Evolutionary conservation across 2,888 invertebrate species (phyloP), one percentile per base, ranked within the genome.

Genomic region (Oligia strigilis): DNA sequence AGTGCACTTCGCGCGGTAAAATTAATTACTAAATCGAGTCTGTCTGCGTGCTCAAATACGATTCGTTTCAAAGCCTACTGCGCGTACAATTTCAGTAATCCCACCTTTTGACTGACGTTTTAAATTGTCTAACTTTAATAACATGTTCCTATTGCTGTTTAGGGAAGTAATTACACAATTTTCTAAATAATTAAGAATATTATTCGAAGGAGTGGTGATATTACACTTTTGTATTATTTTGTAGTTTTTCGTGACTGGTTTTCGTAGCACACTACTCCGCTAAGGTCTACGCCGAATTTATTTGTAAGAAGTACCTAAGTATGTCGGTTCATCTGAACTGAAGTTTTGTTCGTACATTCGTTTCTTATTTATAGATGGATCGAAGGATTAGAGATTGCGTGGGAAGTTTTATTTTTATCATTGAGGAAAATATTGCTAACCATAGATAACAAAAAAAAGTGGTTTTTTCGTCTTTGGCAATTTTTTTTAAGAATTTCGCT

Each of bases 21-120:
- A 96, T 97, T 97, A 97, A 97, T 97, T 96, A 97, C 96, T 95
- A 95, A 95, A 96, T 95, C 94, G 95, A 91, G 94, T 94, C 94
- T 95, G 95, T 92, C 94, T 95, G 93, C 91, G 88, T 88, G 91
- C 85, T 91, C 92, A 92, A 94, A 94, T 92, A 92, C 92, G 93
- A 94, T 93, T 95, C 92, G 90, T 93, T 93, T 92, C 85, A 94
- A 93, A 93, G 93, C 93, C 92, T 92, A 91, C 84, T 80, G 88
- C 86, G 87, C 87, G 89, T 91, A 92, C 92, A 91, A 92, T 94
- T 92, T 90, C 86, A 89, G 91, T 88, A 92, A 93, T 92, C 90
- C 90, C 86, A 83, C 84, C 80, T 91, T 90, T 84, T 82, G 75
- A 87, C n/a, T 75, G 72, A 82, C 75, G 74, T 75, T 89, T 86